These are phyloP conservation scores for Suillia variegata DNA, from an alignment of 2,888 invertebrate genomes.

Conservation along the genomic window DNA sequence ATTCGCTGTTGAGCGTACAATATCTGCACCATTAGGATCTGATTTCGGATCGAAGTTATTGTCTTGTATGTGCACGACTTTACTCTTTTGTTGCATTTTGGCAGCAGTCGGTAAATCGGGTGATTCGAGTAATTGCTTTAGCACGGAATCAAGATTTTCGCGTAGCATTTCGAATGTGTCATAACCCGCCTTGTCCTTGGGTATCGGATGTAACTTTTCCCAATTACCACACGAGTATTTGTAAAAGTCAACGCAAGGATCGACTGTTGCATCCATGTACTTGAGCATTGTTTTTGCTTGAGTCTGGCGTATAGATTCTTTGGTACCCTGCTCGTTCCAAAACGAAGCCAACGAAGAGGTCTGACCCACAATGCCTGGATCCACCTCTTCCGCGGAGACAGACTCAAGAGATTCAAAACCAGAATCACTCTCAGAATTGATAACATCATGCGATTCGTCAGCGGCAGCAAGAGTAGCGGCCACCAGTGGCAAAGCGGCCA, in stretches of 20 bases:
- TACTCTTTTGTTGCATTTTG: slow-evolving; percentile 13
- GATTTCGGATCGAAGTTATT: slow-evolving; percentile 37
- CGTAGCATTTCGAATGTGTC: slow-evolving; percentile 89
- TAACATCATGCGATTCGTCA: slow-evolving; percentile 25
- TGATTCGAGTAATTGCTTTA: slow-evolving; percentile 71
- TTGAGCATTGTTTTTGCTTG: slow-evolving; percentile 76
- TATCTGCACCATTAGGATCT: slow-evolving; percentile 36
- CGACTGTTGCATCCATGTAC: slow-evolving; percentile 74
- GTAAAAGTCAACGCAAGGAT: slow-evolving; percentile 85
- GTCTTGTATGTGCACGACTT: slow-evolving; percentile 29
- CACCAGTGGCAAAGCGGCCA: slow-evolving; percentile 2
- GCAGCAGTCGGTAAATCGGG: slow-evolving; percentile 10
- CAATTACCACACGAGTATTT: slow-evolving; percentile 87
- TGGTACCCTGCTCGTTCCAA: slow-evolving; percentile 55
- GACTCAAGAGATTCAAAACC: too few species aligned
- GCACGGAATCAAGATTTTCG: slow-evolving; percentile 75
- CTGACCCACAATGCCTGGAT: slow-evolving; percentile 24
- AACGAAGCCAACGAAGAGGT: slow-evolving; percentile 44
- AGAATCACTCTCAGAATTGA: slow-evolving; percentile 25
- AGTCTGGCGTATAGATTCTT: slow-evolving; percentile 65
- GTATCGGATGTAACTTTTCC: slow-evolving; percentile 83
- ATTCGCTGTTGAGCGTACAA: slow-evolving; percentile 25
- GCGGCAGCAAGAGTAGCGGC: neutral
- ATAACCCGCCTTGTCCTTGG: slow-evolving; percentile 85
- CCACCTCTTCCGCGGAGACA: slow-evolving; percentile 7